A percentile compares a stretch with the other conserved stretches of the same genome.
These are phyloP conservation scores for Proctacanthus coquilletti DNA, from an alignment of 1,140 invertebrate species.

Conservation along the genomic window DNA sequence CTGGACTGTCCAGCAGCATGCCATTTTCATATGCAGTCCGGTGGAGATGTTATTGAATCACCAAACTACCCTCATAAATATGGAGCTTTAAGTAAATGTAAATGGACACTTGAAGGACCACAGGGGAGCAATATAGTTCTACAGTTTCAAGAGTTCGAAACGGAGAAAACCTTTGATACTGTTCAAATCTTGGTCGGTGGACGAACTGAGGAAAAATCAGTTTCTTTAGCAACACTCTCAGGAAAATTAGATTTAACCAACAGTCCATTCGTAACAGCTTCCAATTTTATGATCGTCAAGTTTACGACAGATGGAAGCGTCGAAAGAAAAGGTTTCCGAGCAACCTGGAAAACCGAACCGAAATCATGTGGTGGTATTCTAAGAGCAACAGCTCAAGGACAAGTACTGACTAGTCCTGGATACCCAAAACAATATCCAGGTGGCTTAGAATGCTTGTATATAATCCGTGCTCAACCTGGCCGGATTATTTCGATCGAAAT, in stretches of 20 bases:
- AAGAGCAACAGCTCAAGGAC: conserved; percentile 64
- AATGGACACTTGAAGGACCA: conserved; percentile 93
- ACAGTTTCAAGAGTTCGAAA: conserved; percentile 94
- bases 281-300: conserved; percentile 96
- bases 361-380: conserved; percentile 75
- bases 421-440: conserved; percentile 87
- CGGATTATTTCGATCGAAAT: conserved; percentile 79
- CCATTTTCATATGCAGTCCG: conserved; percentile 83
- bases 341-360: conserved; percentile 86
- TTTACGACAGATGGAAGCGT: conserved; percentile 88
- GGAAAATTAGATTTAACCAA: conserved; percentile 71
- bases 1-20: conserved; percentile 75
- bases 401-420: conserved; percentile 72
- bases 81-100: conserved; percentile 75
- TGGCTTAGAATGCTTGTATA: conserved; percentile 85
- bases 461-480: conserved; percentile 73
- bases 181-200: conserved; percentile 91
- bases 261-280: conserved; percentile 79
- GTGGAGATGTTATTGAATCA: conserved; percentile 88
- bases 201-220: conserved; percentile 83
- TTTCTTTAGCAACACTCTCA: conserved; percentile 79
- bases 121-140: conserved; percentile 86
- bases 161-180: conserved; percentile 89
- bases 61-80: conserved; percentile 91
- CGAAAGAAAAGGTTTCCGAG: conserved; percentile 85